Conservation (phyloP, 1,140 invertebrate species). For the Panagrolaimus sp. region DNA sequence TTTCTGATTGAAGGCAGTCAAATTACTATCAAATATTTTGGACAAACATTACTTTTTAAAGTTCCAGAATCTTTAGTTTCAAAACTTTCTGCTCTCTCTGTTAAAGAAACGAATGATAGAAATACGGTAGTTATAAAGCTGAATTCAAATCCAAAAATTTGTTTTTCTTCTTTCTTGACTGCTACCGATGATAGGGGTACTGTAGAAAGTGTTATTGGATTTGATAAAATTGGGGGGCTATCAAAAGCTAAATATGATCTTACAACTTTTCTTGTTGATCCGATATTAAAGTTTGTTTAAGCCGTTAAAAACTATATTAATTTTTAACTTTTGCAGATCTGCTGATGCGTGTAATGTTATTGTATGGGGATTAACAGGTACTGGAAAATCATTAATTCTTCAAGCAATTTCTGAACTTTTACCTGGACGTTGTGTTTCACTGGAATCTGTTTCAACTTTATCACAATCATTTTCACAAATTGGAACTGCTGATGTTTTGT, state of each 20-base stretch:
- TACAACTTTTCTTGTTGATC: conserved; percentile 17
- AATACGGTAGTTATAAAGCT: background rate
- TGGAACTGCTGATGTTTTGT: conserved; percentile 1
- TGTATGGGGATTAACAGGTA: conserved; percentile 40
- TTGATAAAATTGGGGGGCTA: conserved; percentile 18
- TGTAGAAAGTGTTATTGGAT: background rate
- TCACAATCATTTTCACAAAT: background rate
- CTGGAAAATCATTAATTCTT: conserved; percentile 36
- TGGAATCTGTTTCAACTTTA: conserved; percentile 7
- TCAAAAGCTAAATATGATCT: conserved; percentile 18
- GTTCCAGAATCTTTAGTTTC: background rate
- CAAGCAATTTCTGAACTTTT: conserved; percentile 4
- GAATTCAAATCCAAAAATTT: background rate
- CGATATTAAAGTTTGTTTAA: conserved; percentile 15
- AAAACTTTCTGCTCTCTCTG: background rate
- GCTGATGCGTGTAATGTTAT: conserved; percentile 27
- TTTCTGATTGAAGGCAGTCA: conserved; percentile 10
- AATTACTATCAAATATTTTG: conserved; percentile 15
- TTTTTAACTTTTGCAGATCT: background rate
- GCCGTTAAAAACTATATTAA: background rate
- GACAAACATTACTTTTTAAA: conserved; percentile 16
- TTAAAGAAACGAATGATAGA: background rate
- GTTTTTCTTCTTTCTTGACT: background rate
- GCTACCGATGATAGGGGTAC: background rate
- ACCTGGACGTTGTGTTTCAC: conserved; percentile 9